Percentiles rank a stretch among this genome's conserved stretches.
These are phyloP conservation scores for Adineta ricciae DNA, from an alignment of 2,888 invertebrate species.

Conservation along the genomic window DNA sequence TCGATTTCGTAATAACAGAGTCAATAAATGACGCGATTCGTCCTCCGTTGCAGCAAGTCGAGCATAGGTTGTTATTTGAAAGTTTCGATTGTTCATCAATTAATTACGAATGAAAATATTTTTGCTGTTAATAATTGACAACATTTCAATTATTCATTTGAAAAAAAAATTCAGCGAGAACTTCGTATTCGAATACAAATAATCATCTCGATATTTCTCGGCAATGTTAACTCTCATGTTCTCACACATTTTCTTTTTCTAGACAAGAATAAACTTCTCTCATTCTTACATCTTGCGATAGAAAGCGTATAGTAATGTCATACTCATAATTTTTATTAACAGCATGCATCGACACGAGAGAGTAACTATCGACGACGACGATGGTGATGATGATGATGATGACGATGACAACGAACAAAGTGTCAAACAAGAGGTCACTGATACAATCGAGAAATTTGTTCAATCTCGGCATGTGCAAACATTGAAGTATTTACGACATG, in stretches of 20 bases:
- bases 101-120: too few relatives aligned
- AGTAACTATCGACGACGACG: neutral
- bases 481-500: neutral
- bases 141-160: too few relatives aligned
- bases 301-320: neutral
- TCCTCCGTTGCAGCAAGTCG: neutral
- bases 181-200: too few relatives aligned
- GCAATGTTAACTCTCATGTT: too few relatives aligned
- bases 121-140: too few relatives aligned
- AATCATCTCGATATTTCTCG: too few relatives aligned
- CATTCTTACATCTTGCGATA: neutral
- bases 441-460: slow-evolving; percentile 2
- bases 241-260: too few relatives aligned
- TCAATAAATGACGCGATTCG: neutral
- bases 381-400: neutral
- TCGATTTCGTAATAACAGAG: neutral
- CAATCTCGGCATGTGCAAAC: slow-evolving; percentile 7
- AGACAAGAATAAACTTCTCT: neutral
- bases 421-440: neutral
- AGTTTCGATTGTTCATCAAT: too few relatives aligned
- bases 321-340: neutral
- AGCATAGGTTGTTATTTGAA: too few relatives aligned
- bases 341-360: neutral
- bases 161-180: too few relatives aligned
- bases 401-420: neutral